Evolutionary conservation across 2,888 invertebrate genomes (phyloP), one percentile per base, ranked within the genome.

Genomic region (Allygus modestus): DNA sequence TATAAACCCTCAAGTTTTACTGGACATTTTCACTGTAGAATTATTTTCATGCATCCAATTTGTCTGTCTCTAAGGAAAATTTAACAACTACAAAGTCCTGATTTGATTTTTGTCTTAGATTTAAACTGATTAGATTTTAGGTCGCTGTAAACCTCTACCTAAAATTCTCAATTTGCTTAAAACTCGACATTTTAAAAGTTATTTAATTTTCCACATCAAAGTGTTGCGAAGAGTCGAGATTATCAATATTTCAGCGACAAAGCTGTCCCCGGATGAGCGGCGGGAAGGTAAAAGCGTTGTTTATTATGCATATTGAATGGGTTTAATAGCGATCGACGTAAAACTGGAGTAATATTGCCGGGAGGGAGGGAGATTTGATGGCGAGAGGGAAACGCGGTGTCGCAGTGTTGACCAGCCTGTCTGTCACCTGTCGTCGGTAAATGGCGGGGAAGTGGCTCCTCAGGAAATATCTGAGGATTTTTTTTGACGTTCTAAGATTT

Each of bases 381-480:
- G 46, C 17, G 46, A 46, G n/a, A 71, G 73, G 77, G 51, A 77
- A 77, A 51, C 46, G 46, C 37, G 46, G 2, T 28, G 77, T 51
- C 28, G 46, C 4, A 31, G 58, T 54, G 79, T 79, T 79, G 79
- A 31, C 79, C 58, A 58, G 58, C 51, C 79, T 79, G 79, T 51
- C 79, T 58, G 51, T 77, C 77, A 17, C 54, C 54, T 79, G 79
- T 79, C 79, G 26, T 23, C 23, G 2, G 51, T 51, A 9, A 17
- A 5, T 51, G 51, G 51, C 51, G 51, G 51, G 51, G 17, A 17
- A 17, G 15, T 51, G 4, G 51, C 15, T 17, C 9, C 15, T 15
- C n/a, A n/a, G n/a, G n/a, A n/a, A n/a, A n/a, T n/a, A n/a, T n/a
- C n/a, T n/a, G n/a, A n/a, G n/a, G n/a, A n/a, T n/a, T n/a, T n/a